Base-by-base conservation (phyloP, 2,113 vertebrate genomes). In the Macrotis lagotis region DNA sequence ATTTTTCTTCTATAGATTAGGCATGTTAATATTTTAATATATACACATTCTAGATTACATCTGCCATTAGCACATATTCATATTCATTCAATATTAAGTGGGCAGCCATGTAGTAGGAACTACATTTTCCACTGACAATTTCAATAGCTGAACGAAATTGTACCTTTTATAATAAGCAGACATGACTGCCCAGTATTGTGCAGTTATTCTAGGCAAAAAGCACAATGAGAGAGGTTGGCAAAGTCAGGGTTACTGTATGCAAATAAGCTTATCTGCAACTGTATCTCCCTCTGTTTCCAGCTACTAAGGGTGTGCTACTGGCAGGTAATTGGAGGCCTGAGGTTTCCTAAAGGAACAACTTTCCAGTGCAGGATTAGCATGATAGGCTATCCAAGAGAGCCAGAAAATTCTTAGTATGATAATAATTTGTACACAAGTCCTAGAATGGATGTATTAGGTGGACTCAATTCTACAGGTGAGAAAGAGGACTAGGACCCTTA, bases 151-250 rank as follows among this genome's bases (percentile, higher is more conserved):
- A 83, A 83, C 44, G 16, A n/a, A 44, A 83, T 8, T 44, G 37
- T 83, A 83, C 44, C 3, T 25, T 25, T 51, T 25, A 19, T 50
- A 93, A 53, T 55, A 50, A 53, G 2, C 47, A 89, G 10, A 24
- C 14, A 51, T 51, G 88, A 3, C 25, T 94, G 24, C 51, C 90
- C 92, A 93, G 24, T 92, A 50, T 37, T 88, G n/a, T 88, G 89
- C 7, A 88, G 50, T 89, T 93, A 92, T 94, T 96, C 47, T 88
- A 91, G 25, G 51, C 25, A 89, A 25, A 88, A 83, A 83, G 19
- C 59, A 74, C 37, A 92, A 92, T 48, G 7, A 95, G 59, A 95
- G 12, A 55, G 24, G 93, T 66, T 25, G 91, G 22, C 89, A 44
- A 91, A 92, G 50, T 53, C 28, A 48, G 28, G 50, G 26, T 3